A percentile compares a stretch with the other conserved stretches of the same genome.
phyloP scores from a whole-genome alignment of 1,140 invertebrate species.

The Zaprionus ghesquierei region DNA sequence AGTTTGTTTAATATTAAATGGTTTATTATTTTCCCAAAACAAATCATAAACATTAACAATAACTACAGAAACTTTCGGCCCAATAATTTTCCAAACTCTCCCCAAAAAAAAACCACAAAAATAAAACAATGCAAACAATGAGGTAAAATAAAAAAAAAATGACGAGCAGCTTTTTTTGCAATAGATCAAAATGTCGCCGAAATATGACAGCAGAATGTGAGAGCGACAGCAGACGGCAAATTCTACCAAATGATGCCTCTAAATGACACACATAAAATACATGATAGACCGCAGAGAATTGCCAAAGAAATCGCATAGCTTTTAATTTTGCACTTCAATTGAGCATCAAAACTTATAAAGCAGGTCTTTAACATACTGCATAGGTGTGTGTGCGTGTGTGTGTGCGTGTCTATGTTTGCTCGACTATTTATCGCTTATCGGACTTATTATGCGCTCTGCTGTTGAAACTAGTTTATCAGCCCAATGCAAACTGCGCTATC shows the following conservation, averaged over 20 bases:
- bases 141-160: background rate
- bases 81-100: background rate
- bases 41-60: background rate
- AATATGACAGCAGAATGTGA: background rate
- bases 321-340: background rate
- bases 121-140: background rate
- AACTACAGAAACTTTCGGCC: background rate
- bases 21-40: no score
- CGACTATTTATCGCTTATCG: constrained; percentile 3
- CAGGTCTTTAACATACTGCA: background rate
- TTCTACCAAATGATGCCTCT: background rate
- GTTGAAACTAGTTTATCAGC: constrained; percentile 9
- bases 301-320: background rate
- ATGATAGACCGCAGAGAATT: background rate
- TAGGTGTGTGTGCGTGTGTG: background rate
- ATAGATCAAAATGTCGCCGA: background rate
- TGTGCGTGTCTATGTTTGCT: background rate
- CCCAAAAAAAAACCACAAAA: background rate
- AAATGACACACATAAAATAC: background rate
- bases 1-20: no score
- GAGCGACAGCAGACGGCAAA: background rate
- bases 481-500: constrained; percentile 26
- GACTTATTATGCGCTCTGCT: background rate
- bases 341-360: background rate
- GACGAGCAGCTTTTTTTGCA: background rate